phyloP scores from a whole-genome alignment of 2,797 vertebrate genomes.

The Darevskia mixta region DNA sequence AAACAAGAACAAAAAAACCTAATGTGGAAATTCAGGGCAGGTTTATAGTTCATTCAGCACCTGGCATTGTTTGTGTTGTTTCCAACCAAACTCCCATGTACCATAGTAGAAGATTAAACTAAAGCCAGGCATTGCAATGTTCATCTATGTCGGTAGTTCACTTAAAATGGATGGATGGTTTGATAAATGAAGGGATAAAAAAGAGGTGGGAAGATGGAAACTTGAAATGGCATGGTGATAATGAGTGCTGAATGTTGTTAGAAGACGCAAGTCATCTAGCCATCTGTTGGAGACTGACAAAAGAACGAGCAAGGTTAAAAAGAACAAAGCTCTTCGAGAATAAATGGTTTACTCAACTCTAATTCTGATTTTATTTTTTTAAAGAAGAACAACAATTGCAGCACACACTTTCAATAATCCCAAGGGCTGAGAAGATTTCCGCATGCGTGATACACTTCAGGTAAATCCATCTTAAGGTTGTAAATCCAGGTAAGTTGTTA shows the following conservation, averaged over 20 bases:
- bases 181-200: constrained; percentile 61
- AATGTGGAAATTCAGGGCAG: constrained; percentile 51
- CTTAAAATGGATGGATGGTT: constrained; percentile 61
- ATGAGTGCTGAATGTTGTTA: constrained; percentile 65
- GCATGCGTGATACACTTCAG: not conserved
- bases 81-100: constrained; percentile 25
- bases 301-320: constrained; percentile 69
- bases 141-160: constrained; percentile 57
- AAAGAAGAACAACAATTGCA: constrained; percentile 22
- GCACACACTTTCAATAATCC: constrained; percentile 10
- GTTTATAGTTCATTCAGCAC: constrained; percentile 70
- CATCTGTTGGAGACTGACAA: constrained; percentile 71
- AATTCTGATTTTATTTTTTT: constrained; percentile 15
- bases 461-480: not conserved
- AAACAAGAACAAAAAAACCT: not conserved
- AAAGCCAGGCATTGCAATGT: constrained; percentile 53
- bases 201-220: constrained; percentile 60
- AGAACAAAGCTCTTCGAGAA: constrained; percentile 54
- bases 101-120: constrained; percentile 60
- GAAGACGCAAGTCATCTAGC: constrained; percentile 58
- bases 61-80: constrained; percentile 18
- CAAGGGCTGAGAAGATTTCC: not conserved
- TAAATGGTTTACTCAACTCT: constrained; percentile 41
- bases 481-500: not conserved
- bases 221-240: constrained; percentile 70